A percentile compares a stretch with the other conserved stretches of the same genome.
Conservation (phyloP, 1,140 invertebrate species). For the Drosophila aff. region DNA sequence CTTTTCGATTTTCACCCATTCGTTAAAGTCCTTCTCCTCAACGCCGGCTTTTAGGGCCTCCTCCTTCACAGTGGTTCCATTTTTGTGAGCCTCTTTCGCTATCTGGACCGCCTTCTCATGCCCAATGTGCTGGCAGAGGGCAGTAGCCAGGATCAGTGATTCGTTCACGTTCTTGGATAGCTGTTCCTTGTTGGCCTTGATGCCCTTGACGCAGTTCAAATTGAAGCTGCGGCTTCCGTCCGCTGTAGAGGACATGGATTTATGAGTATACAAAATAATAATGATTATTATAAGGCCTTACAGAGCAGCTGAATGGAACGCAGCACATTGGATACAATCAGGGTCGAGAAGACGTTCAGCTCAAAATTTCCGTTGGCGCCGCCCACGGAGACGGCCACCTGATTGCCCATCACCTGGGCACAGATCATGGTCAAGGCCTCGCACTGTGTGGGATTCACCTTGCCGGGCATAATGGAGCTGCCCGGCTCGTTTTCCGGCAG, state of each 20-base stretch:
- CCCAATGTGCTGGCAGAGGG: conserved; percentile 98
- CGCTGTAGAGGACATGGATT: conserved; percentile 53
- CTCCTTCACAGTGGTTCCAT: conserved; percentile 95
- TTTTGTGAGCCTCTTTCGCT: conserved; percentile 97
- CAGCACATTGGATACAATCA: conserved; percentile 98
- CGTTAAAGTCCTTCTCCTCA: conserved; percentile 94
- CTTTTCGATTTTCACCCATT: conserved; percentile 96
- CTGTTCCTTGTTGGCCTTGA: conserved; percentile 92
- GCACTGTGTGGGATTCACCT: conserved; percentile 99
- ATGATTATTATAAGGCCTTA: conserved; percentile 61
- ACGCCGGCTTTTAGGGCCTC: conserved; percentile 95
- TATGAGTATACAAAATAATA: not conserved
- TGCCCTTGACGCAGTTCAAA: conserved; percentile 96
- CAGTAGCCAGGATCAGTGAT: conserved; percentile 99
- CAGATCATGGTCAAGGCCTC: conserved; percentile 99
- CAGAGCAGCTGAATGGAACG: conserved; percentile 95
- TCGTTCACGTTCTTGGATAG: conserved; percentile 95
- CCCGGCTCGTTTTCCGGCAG: conserved; percentile 99
- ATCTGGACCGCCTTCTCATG: conserved; percentile 98
- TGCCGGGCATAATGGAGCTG: conserved; percentile 99
- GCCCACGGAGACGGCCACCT: conserved; percentile 96
- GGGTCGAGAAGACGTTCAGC: conserved; percentile 99
- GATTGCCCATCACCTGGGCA: conserved; percentile 99
- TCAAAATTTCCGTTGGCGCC: conserved; percentile 99
- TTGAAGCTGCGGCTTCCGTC: conserved; percentile 94